Evolutionary conservation across 2,113 vertebrate species (phyloP).

Genomic region (Mugil cephalus): DNA sequence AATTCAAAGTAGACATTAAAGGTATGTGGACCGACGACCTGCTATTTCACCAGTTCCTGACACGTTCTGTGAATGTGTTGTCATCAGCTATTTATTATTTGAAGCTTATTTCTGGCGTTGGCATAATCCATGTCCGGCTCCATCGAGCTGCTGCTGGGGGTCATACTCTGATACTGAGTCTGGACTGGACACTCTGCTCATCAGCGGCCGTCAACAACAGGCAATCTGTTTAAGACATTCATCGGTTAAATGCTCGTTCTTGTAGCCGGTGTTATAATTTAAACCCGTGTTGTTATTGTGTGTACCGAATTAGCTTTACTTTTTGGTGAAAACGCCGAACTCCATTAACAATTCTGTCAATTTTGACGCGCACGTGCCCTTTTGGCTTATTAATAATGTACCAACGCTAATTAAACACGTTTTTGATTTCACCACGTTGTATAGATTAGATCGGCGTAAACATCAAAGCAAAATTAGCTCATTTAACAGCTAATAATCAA

Average conservation of each 20-base stretch:
- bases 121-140: conserved; percentile 29
- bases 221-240: not conserved
- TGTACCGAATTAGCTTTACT: not conserved
- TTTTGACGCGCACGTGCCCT: not conserved
- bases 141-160: conserved; percentile 55
- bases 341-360: not conserved
- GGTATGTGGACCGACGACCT: conserved; percentile 47
- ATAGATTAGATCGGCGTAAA: not conserved
- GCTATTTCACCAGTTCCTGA: accelerated
- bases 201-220: conserved; percentile 1
- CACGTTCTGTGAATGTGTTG: accelerated
- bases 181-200: conserved; percentile 25
- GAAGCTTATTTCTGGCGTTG: conserved; percentile 4
- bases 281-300: not conserved
- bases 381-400: not conserved
- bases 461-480: not conserved
- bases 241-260: not conserved
- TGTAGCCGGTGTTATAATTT: not conserved
- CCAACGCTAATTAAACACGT: accelerated
- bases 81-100: not conserved
- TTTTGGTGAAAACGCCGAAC: not conserved
- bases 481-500: not conserved
- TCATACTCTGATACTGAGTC: conserved; percentile 43
- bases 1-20: conserved; percentile 47
- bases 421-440: too few species aligned